Base-by-base conservation (phyloP, 2,888 invertebrate genomes). In the Eudemis profundana region DNA sequence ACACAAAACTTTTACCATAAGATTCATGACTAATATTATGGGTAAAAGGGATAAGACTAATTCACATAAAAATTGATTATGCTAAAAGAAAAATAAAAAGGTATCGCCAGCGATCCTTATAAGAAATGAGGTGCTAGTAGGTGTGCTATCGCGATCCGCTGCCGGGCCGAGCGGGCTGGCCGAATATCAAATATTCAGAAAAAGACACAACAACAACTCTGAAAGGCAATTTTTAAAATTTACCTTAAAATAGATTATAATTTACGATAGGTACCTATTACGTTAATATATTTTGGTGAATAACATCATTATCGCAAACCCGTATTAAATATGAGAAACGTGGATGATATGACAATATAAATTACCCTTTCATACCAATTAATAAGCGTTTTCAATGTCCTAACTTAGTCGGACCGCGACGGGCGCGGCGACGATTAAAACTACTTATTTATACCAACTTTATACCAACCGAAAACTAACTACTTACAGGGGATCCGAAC, bases 301-400 rank as follows among this genome's bases (percentile, higher is more conserved):
- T 87, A 92, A 90, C 91, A 90, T 90, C 90, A 88, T 90, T 90
- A 91, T 91, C 92, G 92, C 90, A 89, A 91, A 92, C 92, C 92
- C 92, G 92, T 92, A 91, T 90, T 91, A 88, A 87, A 90, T 89
- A 92, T 91, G 92, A 92, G 92, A 92, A 88, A 91, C 85, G 90
- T 92, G 92, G 91, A 92, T 92, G 92, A 92, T 91, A 92, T 92
- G 92, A 92, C 91, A 90, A 90, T 92, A 92, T 91, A 91, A 92
- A 91, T 92, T 92, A 92, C 92, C 92, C 92, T 92, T 92, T 92
- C 92, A 92, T 92, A 92, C 92, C 92, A 91, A 92, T 91, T 92
- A 92, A 92, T 92, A 92, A 92, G 92, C 92, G 92, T 92, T 92
- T 89, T 92, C 92, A 92, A 92, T 92, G 90, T 91, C 87, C 92